Evolutionary conservation across 2,113 vertebrate genomes (phyloP), one percentile per base, ranked within the genome.

Genomic region (Anarhynchus alexandrinus): DNA sequence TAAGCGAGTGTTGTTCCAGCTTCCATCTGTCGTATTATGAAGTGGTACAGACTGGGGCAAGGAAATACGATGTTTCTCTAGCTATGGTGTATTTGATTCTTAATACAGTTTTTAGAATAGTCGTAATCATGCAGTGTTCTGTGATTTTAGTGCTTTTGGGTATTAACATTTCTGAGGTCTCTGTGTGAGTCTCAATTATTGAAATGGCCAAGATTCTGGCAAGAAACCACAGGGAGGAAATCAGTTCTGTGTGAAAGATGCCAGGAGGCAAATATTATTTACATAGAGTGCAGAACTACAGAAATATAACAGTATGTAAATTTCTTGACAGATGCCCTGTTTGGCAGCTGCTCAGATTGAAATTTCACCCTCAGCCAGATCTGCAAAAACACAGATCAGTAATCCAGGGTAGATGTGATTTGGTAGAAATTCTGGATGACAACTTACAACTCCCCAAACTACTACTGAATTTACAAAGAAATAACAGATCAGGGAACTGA

Each of bases 261-360:
- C 94, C 96, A 96, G 88, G 86, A 96, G 96, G 96, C 96, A 96
- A 95, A 93, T 94, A 96, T 92, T 97, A 97, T 97, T 97, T 97
- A 96, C 96, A 94, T 92, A 95, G 93, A 88, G 58, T 26, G 36
- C 6, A 66, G 96, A 97, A 95, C 92, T 95, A 83, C 85, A 96
- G 90, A 97, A 96, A 94, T 97, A 93, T 81, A 97, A 95, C 87
- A 93, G 92, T 96, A 96, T 96, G 96, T 54, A 97, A 96, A 97
- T 96, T 93, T 72, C 84, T 97, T 95, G 96, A 96, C 96, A 97
- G 96, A 97, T 96, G 96, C 95, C 96, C 92, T 97, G 94, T 86
- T 96, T 96, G 96, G 96, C 95, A 96, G 93, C 92, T 90, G 72
- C 88, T 96, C 90, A 94, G 86, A 96, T 83, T 85, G 64, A 94